Evolutionary conservation across 2,888 invertebrate genomes (phyloP), one percentile per base, ranked within the genome.

Genomic region (Agrotis ipsilon): DNA sequence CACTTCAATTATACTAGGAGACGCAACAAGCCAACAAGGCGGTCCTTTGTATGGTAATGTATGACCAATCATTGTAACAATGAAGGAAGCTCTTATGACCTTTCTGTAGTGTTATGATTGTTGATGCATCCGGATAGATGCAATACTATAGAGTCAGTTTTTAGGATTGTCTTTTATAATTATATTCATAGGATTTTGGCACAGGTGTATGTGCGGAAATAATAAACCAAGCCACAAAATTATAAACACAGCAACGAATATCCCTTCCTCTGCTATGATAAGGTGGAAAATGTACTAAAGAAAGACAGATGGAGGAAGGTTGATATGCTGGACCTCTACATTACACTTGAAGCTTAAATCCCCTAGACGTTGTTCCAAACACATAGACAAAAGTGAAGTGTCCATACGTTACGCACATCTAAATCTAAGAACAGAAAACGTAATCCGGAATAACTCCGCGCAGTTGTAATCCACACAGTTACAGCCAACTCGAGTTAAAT

Each of bases 21-120:
- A 84, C 82, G 78, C 68, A 72, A 80, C 85, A 82, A 86, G 82
- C 39, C 39, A 39, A 81, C 72, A 79, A 82, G 55, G 55, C 13
- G 32, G 32, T 58, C 76, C 87, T 89, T 92, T 91, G 92, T 92
- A 91, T 92, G 91, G 78, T 86, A 92, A 92, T 91, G 24, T 19
- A 39, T 59, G 45, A 69, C 67, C 82, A 78, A 83, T 85, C 74
- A 75, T 78, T 82, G 84, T 87, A 80, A 84, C 77, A 88, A 85
- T 85, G 81, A 60, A 64, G 83, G 86, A 86, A 85, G 85, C 79
- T 46, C 58, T 61, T 59, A 39, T 80, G 84, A 82, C 83, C 84
- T 84, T 84, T 84, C 68, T 64, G 55, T 48, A 21, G 49, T 77
- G 73, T 63, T 78, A 65, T 72, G 72, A 76, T 68, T 70, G 75